Evolutionary conservation across 2,113 vertebrate species (phyloP), one percentile per base, ranked within the genome.

Genomic region (Eretmochelys imbricata): DNA sequence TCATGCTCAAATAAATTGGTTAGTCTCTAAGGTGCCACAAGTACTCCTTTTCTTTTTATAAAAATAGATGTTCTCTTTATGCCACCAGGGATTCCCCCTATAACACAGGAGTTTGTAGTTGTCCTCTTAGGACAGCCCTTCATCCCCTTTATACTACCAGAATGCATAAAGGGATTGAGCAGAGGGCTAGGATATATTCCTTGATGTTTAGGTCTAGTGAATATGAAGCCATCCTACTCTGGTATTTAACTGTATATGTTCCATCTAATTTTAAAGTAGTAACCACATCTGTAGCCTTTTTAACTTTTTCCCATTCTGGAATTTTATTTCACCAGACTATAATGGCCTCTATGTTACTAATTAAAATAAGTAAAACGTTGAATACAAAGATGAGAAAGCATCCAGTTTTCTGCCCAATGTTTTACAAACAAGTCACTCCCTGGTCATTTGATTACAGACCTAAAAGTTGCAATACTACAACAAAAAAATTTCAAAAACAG

Each of bases 311-410:
- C 84, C 72, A 2, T 78, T 69, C 42, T 57, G 81, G 94, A 95
- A 87, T 86, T 57, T 14, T 38, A 69, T 6, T 72, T 89, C 55
- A 96, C 51, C 29, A 84, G 86, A 78, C 49, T 76, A 57, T 11
- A 84, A 35, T 78, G 81, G 82, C 93, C 91, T 80, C 83, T 95
- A 50, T 87, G 9, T 35, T 95, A 62, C 80, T 91, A 59, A 95
- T 65, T 11, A 84, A 6, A 46, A 27, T 48, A 12, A 53, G 31
- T 51, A 84, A 82, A 90, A 95, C 31, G 19, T 89, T 88, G 96
- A 87, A 17, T 72, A 89, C 78, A 86, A 72, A 19, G 62, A 69
- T n/a, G 31, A 94, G 22, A 46, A 22, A 85, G 69, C 75, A 93
- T 78, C 42, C 55, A 69, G 84, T 93, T 96, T 95, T 93, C 89